These are phyloP conservation scores for Achlya flavicornis DNA, from an alignment of 2,888 invertebrate genomes.

Conservation along the genomic window DNA sequence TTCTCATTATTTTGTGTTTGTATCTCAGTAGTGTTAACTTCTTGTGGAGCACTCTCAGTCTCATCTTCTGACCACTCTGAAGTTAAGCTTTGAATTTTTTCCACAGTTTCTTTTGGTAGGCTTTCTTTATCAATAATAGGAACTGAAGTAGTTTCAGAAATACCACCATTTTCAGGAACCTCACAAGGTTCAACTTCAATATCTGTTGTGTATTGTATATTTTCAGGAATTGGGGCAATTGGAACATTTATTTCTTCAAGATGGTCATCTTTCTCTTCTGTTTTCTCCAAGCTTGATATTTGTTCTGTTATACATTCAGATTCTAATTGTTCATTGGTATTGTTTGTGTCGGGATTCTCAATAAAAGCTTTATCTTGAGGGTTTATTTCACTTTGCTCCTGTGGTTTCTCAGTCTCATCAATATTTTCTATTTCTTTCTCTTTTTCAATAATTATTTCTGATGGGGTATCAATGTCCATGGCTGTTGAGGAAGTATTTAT, in stretches of 20 bases:
- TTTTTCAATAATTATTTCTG: conserved; percentile 17
- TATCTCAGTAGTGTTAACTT: conserved; percentile 17
- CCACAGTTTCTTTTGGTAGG: conserved; percentile 38
- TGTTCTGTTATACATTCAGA: conserved; percentile 2
- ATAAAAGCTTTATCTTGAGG: not conserved
- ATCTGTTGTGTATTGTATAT: conserved; percentile 9
- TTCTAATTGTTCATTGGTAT: not conserved
- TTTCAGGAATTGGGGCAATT: conserved; percentile 8
- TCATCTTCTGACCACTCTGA: conserved; percentile 75
- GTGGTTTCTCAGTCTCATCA: conserved; percentile 19
- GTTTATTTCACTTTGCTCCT: conserved; percentile 12
- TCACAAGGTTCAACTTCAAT: conserved; percentile 15
- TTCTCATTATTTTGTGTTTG: conserved; percentile 6
- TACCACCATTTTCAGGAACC: conserved; percentile 12
- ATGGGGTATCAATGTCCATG: conserved; percentile 19
- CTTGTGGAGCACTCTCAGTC: conserved; percentile 39
- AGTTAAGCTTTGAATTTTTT: conserved; percentile 56
- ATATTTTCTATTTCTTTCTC: conserved; percentile 18
- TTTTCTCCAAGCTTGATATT: not conserved
- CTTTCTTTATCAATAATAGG: conserved; percentile 21
- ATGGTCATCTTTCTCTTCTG: conserved; percentile 16
- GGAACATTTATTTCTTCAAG: conserved; percentile 17
- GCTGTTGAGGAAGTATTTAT: conserved; percentile 20
- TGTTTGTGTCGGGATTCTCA: not conserved
- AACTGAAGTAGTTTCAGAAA: conserved; percentile 19